Evolutionary conservation across 2,888 invertebrate species (phyloP), one percentile per base, ranked within the genome.

Genomic region (Tinea trinotella): DNA sequence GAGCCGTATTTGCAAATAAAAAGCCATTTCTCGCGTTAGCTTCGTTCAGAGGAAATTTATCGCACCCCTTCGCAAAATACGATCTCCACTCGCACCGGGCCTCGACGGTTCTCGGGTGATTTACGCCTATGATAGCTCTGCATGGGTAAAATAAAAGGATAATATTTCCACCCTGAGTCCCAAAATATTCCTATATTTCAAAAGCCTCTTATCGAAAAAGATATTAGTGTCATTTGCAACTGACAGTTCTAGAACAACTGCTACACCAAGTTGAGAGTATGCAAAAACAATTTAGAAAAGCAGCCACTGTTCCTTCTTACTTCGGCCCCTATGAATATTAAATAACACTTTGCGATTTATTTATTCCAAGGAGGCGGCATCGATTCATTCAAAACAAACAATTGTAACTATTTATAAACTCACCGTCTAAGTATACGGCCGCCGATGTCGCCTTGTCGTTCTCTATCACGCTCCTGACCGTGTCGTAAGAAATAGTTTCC

Each of bases 401-500:
- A 30, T 30, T 40, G 5, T 7, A n/a, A 2, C 5, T 48, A 48
- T 4, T 48, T 48, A 12, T 18, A 48, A 58, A 88, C 92, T 92
- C 74, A 95, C 94, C 93, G 76, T 91, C 91, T 65, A 94, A 82
- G 72, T 91, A 90, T 70, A 95, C 89, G 76, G 91, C 90, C 66
- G 91, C 90, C 58, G 91, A 89, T 59, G 84, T 80, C 67, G 91
- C 91, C 81, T 91, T 91, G 68, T 94, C 88, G 72, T 92, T 93
- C 65, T 90, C 90, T 63, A 92, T 87, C 67, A 94, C 89, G 35
- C 93, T 91, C 62, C 91, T 88, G 62, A 93, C 87, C 61, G 92
- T 92, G 67, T 92, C 92, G 67, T 90, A 91, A 53, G 92, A 91
- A 69, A 95, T 87, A 53, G 92, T 92, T 70, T 91, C 90, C 66